phyloP scores from a whole-genome alignment of 1,140 invertebrate genomes.

The Ptiloglossa arizonensis region DNA sequence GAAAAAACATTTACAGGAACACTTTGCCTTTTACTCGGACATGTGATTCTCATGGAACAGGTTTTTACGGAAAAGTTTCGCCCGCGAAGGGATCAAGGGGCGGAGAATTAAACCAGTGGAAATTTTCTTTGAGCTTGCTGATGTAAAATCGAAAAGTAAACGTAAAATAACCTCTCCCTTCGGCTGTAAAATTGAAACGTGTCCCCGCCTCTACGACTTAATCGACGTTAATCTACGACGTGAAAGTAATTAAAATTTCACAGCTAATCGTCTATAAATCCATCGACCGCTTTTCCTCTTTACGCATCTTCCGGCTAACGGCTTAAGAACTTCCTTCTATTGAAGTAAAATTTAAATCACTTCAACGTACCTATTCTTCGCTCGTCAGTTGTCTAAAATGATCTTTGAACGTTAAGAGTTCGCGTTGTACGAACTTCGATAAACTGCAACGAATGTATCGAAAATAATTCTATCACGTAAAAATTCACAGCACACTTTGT shows the following conservation, averaged over 20 bases:
- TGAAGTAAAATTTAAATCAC: no score
- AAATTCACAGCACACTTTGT: no score
- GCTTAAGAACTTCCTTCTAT: no score
- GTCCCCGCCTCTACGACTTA: not conserved
- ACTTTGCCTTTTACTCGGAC: not conserved
- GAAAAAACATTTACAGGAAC: not conserved
- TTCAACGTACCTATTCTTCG: no score
- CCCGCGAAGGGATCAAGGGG: not conserved
- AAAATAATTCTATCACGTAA: no score
- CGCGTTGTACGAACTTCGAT: no score
- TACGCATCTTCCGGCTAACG: not conserved
- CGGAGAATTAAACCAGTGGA: not conserved
- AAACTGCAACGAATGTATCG: no score
- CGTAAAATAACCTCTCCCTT: not conserved
- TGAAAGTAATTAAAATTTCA: constrained; percentile 12
- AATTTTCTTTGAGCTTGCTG: not conserved
- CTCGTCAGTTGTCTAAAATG: not conserved
- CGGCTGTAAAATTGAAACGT: not conserved
- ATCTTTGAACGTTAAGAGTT: no score
- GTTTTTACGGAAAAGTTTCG: not conserved
- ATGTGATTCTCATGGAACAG: not conserved
- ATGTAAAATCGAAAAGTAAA: constrained; percentile 20
- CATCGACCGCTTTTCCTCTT: not conserved
- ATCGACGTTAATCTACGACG: constrained; percentile 2
- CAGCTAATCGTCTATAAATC: constrained; percentile 1